phyloP scores from a whole-genome alignment of 2,797 vertebrate species.

The Heteromormyrus szaboi region DNA sequence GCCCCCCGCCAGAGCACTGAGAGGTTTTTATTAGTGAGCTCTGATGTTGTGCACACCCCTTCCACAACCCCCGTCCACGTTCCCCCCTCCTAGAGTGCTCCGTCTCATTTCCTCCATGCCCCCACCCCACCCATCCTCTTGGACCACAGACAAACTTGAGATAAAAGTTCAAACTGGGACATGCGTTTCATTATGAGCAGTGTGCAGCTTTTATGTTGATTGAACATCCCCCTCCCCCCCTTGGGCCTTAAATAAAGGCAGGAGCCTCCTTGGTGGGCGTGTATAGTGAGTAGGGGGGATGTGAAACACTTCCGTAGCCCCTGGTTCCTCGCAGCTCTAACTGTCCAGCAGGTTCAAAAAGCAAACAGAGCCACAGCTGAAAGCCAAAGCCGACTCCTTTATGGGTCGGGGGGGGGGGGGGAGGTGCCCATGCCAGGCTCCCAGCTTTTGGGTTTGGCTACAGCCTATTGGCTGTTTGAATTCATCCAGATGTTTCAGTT shows the following conservation, averaged over 20 bases:
- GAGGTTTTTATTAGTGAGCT: no score
- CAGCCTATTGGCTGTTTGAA: not conserved
- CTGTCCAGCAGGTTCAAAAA: not conserved
- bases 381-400: not conserved
- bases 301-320: not conserved
- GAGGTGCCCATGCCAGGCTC: not conserved
- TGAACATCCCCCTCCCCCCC: not conserved
- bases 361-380: not conserved
- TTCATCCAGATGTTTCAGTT: no score
- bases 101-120: no score
- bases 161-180: slow-evolving; percentile 15
- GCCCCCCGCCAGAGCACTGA: no score
- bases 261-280: not conserved
- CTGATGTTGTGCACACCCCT: no score
- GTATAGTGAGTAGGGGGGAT: not conserved
- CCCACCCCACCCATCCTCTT: not conserved
- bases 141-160: not conserved
- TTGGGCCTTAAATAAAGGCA: not conserved
- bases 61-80: no score
- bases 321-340: not conserved
- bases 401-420: not conserved
- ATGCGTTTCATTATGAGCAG: not conserved
- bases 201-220: not conserved
- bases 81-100: no score
- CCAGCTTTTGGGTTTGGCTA: not conserved